phyloP scores from a whole-genome alignment of 2,113 vertebrate species.

The Panthera uncia region DNA sequence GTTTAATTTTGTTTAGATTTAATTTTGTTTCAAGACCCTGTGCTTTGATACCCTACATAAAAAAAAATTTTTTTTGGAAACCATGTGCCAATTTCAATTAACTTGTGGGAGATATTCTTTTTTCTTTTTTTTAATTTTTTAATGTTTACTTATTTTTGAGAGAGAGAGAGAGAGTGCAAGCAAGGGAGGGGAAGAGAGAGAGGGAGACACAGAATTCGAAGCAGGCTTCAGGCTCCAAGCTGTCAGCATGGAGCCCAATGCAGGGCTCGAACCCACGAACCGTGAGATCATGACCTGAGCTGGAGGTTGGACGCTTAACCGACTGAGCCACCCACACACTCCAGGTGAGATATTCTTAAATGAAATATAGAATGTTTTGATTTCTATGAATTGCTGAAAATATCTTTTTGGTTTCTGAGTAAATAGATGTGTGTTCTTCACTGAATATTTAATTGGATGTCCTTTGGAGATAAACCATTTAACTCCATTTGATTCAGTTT shows the following conservation, averaged over 20 bases:
- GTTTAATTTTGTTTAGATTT: neutral
- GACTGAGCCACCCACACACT: too few species aligned
- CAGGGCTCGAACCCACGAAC: too few species aligned
- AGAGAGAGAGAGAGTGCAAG: too few species aligned
- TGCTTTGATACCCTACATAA: neutral
- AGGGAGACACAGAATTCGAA: too few species aligned
- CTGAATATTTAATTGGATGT: neutral
- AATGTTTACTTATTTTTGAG: too few species aligned
- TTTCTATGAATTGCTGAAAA: conserved; percentile 35
- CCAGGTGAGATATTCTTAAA: neutral
- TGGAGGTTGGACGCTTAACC: too few species aligned
- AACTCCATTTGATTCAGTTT: neutral
- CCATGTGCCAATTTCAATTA: neutral
- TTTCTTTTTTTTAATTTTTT: too few species aligned
- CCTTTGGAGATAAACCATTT: neutral
- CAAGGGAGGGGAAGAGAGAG: too few species aligned
- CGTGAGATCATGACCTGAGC: too few species aligned
- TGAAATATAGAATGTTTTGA: conserved; percentile 37
- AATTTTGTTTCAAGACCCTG: neutral
- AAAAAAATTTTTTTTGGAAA: neutral
- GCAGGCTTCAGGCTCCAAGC: too few species aligned
- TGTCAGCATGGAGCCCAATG: too few species aligned
- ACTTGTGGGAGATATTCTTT: neutral
- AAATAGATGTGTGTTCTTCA: neutral
- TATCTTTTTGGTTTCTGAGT: conserved; percentile 16